Conservation (phyloP, 2,888 invertebrate genomes). For the Malacosoma neustria region DNA sequence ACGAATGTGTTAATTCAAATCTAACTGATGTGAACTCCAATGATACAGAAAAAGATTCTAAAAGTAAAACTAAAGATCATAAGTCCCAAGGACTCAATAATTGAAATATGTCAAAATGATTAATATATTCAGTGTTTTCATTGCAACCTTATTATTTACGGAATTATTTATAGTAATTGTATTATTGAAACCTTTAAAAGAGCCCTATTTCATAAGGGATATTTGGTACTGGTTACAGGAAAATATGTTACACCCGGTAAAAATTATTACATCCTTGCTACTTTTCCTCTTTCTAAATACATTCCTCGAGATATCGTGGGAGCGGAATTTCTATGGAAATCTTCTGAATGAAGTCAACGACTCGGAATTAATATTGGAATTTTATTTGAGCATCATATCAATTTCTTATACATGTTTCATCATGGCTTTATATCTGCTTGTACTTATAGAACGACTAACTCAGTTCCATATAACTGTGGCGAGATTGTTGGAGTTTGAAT, state of each 20-base stretch:
- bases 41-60: background rate
- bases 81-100: background rate
- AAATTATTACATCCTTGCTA: slow-evolving; percentile 18
- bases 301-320: slow-evolving; percentile 33
- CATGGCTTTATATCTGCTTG: slow-evolving; percentile 29
- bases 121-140: slow-evolving; percentile 30
- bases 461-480: slow-evolving; percentile 32
- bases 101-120: slow-evolving; percentile 25
- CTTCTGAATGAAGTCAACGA: slow-evolving; percentile 24
- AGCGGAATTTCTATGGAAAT: slow-evolving; percentile 18
- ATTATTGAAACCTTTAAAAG: slow-evolving; percentile 39
- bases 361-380: slow-evolving; percentile 22
- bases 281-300: slow-evolving; percentile 23
- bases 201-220: slow-evolving; percentile 38
- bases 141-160: slow-evolving; percentile 24
- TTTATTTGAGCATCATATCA: slow-evolving; percentile 30
- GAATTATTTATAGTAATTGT: slow-evolving; percentile 33
- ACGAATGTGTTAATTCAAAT: slow-evolving; percentile 1
- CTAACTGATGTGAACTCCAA: slow-evolving; percentile 1
- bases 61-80: background rate
- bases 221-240: slow-evolving; percentile 29
- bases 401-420: slow-evolving; percentile 30
- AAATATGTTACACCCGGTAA: slow-evolving; percentile 14
- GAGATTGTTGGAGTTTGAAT: slow-evolving; percentile 44
- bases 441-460: slow-evolving; percentile 36